These are phyloP conservation scores for Epinotia brunnichana DNA, from an alignment of 2,888 invertebrate species.

Conservation along the genomic window DNA sequence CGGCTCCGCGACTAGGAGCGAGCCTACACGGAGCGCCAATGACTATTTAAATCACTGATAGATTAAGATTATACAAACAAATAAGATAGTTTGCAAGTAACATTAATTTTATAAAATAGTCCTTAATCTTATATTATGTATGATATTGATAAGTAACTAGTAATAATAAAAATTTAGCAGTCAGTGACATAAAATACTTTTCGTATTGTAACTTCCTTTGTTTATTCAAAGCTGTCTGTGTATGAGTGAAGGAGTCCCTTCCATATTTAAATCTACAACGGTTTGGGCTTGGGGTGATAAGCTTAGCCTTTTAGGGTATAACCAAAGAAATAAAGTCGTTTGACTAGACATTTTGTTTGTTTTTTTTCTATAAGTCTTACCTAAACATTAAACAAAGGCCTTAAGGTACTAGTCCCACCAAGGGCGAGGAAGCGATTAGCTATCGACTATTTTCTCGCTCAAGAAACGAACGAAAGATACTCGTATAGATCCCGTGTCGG, in stretches of 20 bases:
- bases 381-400: no score
- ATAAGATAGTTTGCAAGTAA: slow-evolving; percentile 2
- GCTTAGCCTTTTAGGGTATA: slow-evolving; percentile 57
- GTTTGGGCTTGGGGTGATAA: slow-evolving; percentile 43
- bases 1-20: not conserved
- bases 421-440: no score
- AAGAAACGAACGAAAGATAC: no score
- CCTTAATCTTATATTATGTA: slow-evolving; percentile 11
- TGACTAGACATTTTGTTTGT: slow-evolving; percentile 56
- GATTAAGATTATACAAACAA: no score
- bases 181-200: slow-evolving; percentile 34
- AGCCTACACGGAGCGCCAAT: not conserved
- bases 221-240: slow-evolving; percentile 17
- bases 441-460: no score
- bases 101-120: slow-evolving; percentile 19
- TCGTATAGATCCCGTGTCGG: no score
- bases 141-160: slow-evolving; percentile 5
- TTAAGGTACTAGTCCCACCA: no score
- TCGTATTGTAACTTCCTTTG: slow-evolving; percentile 15
- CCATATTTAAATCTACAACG: slow-evolving; percentile 23
- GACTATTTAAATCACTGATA: not conserved
- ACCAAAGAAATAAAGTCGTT: slow-evolving; percentile 74
- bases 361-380: slow-evolving; percentile 7
- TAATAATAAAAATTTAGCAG: slow-evolving; percentile 16
- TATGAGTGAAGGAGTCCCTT: slow-evolving; percentile 28